Percentiles rank a stretch among this genome's conserved stretches.
Conservation (phyloP, 1,140 invertebrate genomes). For the Lamellibrachia luymesi region DNA sequence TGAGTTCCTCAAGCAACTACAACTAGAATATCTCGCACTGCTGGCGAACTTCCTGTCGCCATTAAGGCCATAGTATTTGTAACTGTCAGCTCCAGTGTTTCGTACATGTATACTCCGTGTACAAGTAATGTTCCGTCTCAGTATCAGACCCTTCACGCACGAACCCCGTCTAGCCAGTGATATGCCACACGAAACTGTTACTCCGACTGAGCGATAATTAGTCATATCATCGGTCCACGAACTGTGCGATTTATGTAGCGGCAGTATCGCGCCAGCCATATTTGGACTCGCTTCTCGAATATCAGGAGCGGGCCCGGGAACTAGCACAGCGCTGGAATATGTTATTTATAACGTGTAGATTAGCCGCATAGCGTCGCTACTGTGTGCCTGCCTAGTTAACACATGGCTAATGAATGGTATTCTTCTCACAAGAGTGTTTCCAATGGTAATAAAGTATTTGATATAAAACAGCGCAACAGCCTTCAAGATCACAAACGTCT, state of each 20-base stretch:
- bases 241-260: not conserved
- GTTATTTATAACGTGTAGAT: not conserved
- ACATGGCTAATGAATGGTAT: not conserved
- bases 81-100: not conserved
- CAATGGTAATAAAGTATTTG: not conserved
- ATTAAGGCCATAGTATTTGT: not conserved
- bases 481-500: too few relatives aligned
- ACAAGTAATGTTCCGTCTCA: not conserved
- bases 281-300: not conserved
- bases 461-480: too few relatives aligned
- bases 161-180: not conserved
- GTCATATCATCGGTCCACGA: not conserved
- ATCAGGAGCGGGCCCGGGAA: not conserved
- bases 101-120: not conserved
- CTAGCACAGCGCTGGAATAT: not conserved
- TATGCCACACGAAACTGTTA: not conserved
- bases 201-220: not conserved
- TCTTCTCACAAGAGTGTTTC: not conserved
- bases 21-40: not conserved
- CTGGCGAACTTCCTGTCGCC: not conserved
- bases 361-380: not conserved
- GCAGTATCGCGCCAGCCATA: not conserved
- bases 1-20: not conserved
- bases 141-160: not conserved
- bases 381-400: not conserved